phyloP scores from a whole-genome alignment of 2,113 vertebrate genomes.

The Heterotilapia buettikoferi region DNA sequence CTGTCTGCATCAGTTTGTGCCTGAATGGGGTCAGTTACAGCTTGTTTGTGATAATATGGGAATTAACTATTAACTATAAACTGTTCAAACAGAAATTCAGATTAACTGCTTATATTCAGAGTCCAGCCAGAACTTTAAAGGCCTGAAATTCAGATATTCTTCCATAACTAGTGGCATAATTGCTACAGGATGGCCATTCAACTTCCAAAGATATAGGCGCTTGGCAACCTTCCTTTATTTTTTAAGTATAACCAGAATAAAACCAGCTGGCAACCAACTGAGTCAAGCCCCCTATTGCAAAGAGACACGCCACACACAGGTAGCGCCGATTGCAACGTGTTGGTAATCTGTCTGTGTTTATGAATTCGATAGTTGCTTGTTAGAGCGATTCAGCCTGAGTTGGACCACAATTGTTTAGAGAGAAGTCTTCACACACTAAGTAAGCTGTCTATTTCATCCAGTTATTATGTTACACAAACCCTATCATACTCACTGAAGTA shows the following conservation, averaged over 20 bases:
- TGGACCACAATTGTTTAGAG: not conserved
- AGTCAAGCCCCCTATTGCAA: not conserved
- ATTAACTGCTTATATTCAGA: not conserved
- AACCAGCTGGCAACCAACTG: not conserved
- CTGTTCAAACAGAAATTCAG: not conserved
- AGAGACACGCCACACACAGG: not conserved
- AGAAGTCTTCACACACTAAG: not conserved
- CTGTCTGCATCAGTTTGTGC: not conserved
- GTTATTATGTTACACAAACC: not conserved
- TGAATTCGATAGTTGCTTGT: not conserved
- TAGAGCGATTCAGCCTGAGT: not conserved
- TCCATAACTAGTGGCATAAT: not conserved
- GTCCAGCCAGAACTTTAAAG: not conserved
- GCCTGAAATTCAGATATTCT: not conserved
- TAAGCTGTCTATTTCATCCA: not conserved
- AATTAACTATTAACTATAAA: not conserved
- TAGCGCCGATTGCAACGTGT: not conserved
- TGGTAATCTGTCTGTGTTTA: not conserved
- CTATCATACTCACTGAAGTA: not conserved
- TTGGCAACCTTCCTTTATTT: not conserved
- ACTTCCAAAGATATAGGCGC: not conserved
- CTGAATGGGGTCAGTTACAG: not conserved
- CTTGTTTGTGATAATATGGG: not conserved
- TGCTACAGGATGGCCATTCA: not conserved
- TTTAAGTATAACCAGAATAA: not conserved